phyloP scores from a whole-genome alignment of 2,113 vertebrate species.

The Clarias gariepinus region DNA sequence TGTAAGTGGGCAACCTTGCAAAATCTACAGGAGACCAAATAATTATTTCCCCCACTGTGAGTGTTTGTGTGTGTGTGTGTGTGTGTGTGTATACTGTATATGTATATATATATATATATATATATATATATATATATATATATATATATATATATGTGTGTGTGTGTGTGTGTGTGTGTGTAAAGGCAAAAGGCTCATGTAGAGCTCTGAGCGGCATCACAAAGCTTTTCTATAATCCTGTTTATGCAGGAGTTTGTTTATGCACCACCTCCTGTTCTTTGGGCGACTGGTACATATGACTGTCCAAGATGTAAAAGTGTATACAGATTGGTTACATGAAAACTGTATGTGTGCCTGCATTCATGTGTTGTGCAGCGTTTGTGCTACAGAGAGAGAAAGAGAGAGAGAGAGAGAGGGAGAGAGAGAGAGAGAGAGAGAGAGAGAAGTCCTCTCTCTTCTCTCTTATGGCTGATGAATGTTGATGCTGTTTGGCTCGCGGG shows the following conservation, averaged over 20 bases:
- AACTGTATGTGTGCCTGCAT: background rate
- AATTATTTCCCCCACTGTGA: too few species aligned
- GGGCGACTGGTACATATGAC: background rate
- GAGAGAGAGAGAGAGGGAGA: slow-evolving; percentile 4
- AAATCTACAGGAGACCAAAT: too few species aligned
- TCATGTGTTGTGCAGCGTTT: background rate
- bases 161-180: too few species aligned
- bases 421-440: slow-evolving; percentile 5
- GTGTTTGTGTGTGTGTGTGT: too few species aligned
- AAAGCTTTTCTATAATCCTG: background rate
- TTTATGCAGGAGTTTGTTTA: background rate
- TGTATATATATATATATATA: too few species aligned
- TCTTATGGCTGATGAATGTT: slow-evolving; percentile 34
- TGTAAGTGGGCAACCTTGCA: too few species aligned
- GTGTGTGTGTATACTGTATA: too few species aligned
- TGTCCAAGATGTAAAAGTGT: background rate
- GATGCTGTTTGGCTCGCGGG: slow-evolving; percentile 35
- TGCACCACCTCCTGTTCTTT: background rate
- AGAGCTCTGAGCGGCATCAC: background rate
- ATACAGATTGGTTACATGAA: background rate
- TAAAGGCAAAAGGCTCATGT: background rate
- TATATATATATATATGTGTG: too few species aligned
- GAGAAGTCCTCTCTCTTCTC: background rate
- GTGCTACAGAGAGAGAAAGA: background rate
- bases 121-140: too few species aligned